Base-by-base conservation (phyloP, 2,888 invertebrate genomes). In the Rhodophaea formosa region DNA sequence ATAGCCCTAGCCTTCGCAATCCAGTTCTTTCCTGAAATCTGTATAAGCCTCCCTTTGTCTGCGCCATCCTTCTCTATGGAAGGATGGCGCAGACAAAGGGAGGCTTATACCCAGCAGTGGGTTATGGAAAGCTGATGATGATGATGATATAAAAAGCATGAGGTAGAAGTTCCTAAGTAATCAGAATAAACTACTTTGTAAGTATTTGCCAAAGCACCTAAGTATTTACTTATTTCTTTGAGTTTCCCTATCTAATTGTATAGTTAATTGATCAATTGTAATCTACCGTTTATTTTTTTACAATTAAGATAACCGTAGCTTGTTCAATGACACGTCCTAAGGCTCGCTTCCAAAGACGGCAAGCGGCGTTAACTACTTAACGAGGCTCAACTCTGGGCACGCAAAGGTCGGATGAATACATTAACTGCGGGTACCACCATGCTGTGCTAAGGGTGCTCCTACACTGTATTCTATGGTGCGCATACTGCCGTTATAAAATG, bases 381-480 rank as follows among this genome's bases (percentile, higher is more conserved):
- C 17, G 56, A 53, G 54, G 51, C 54, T 58, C 35, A 58, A 52
- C 32, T 32, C 29, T 8, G 15, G 15, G 32, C 45, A 55, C 54
- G 54, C 54, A 55, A 55, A 55, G 54, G 54, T 55, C 54, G 32
- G 35, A 54, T 45, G 45, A 54, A 54, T 45, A 54, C 17, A 53
- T 53, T 42, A 30, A 10, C 23, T 23, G 23, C 5, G 23, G 23
- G 3, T 23, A 3, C 23, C 23, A 23, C 23, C n/a, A 47, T 7
- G 29, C 14, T 29, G 29, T 44, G 14, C 16, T 14, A 44, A 8
- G 15, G 16, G 7, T 7, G 7, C 10, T 14, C 44, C 8, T 14
- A n/a, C 8, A 47, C 17, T 60, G 57, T n/a, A 14, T 43, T 5
- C 35, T 17, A 10, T 30, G 49, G n/a, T 49, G 30, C 30, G n/a